A percentile compares a stretch with the other conserved stretches of the same genome.
Evolutionary conservation across 2,797 vertebrate species (phyloP).

Genomic region (Danionella dracula): DNA sequence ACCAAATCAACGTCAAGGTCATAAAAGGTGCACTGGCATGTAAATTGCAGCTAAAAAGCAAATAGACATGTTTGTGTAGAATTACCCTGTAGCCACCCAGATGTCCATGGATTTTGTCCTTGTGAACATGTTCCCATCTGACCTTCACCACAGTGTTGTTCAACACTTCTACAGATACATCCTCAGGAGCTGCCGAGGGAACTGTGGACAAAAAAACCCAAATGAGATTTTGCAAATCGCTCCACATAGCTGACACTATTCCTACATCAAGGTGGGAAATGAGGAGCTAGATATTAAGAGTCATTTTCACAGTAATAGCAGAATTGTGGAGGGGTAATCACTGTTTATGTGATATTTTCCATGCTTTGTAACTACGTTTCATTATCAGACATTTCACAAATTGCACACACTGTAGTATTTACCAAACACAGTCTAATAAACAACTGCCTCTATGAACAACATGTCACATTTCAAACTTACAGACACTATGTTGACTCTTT

Average conservation of each 20-base stretch:
- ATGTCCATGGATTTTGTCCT: conserved; percentile 89
- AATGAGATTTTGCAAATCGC: conserved; percentile 27
- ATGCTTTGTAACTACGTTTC: conserved; percentile 9
- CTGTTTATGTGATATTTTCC: conserved; percentile 17
- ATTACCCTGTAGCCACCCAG: conserved; percentile 92
- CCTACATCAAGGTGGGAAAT: conserved; percentile 7
- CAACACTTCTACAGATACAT: conserved; percentile 76
- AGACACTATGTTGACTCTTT: background rate
- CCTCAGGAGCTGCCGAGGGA: conserved; percentile 82
- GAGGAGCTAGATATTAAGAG: conserved; percentile 15
- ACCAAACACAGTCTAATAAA: conserved; percentile 14
- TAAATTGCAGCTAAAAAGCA: conserved; percentile 57
- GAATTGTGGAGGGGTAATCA: conserved; percentile 12
- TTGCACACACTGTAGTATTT: conserved; percentile 14
- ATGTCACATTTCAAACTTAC: background rate
- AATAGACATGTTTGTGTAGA: conserved; percentile 52
- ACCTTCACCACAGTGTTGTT: conserved; percentile 85
- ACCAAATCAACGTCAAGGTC: conserved; percentile 32
- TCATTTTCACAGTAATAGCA: conserved; percentile 9
- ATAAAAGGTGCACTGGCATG: conserved; percentile 38
- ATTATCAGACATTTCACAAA: conserved; percentile 21
- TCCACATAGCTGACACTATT: conserved; percentile 10
- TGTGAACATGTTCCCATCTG: conserved; percentile 82
- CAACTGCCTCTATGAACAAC: background rate
- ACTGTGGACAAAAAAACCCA: conserved; percentile 63